A percentile compares a stretch with the other conserved stretches of the same genome.
Conservation (phyloP, 2,888 invertebrate genomes). For the Leptothorax acervorum region DNA sequence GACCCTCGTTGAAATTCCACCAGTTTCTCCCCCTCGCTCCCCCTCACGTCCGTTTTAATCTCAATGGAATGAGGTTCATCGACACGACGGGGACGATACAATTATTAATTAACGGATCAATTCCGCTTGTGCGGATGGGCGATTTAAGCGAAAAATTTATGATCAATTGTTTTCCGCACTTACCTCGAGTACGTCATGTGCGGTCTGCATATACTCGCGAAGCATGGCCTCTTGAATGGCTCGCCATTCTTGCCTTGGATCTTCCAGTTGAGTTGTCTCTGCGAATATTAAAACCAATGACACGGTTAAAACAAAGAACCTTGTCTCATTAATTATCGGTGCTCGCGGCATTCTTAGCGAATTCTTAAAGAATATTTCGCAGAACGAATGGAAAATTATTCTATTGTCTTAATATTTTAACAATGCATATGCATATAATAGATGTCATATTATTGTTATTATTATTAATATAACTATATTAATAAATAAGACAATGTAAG, state of each 20-base stretch:
- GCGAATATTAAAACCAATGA: constrained; percentile 77
- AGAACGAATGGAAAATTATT: background rate
- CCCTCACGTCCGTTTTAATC: constrained; percentile 49
- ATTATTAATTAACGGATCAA: constrained; percentile 51
- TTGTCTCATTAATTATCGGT: background rate
- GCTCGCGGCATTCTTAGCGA: background rate
- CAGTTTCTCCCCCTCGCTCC: constrained; percentile 47
- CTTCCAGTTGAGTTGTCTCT: constrained; percentile 98
- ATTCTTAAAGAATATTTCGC: background rate
- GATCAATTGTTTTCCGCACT: constrained; percentile 43
- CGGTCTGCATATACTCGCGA: constrained; percentile 97
- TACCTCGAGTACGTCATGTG: constrained; percentile 97
- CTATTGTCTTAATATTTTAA: background rate
- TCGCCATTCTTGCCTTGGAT: constrained; percentile 98
- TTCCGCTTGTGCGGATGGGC: constrained; percentile 24
- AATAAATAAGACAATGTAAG: background rate
- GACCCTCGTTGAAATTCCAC: constrained; percentile 67
- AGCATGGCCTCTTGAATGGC: constrained; percentile 98
- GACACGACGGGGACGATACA: constrained; percentile 36
- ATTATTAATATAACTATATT: background rate
- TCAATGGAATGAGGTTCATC: constrained; percentile 61
- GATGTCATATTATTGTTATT: background rate
- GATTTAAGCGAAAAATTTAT: background rate
- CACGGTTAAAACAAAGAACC: background rate
- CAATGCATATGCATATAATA: background rate